Base-by-base conservation (phyloP, 1,140 invertebrate genomes). In the Dendrolimus kikuchii region DNA sequence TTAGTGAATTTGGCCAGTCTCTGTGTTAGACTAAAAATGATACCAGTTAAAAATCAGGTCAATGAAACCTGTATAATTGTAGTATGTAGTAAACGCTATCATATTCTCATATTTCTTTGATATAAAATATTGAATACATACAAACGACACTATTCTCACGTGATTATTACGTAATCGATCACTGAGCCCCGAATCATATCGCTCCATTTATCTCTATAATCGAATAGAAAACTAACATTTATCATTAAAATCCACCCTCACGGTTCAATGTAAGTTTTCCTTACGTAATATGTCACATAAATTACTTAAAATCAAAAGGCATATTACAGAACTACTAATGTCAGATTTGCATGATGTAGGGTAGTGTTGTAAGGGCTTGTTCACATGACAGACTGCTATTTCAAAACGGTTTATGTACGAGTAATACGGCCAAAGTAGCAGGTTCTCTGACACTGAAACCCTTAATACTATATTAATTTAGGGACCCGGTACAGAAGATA, bases 241-340 rank as follows among this genome's bases (percentile, higher is more conserved):
- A 74, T 74, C 69, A 74, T 44, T 44, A 42, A 41, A 39, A 36
- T 37, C 50, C 46, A n/a, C 7, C 36, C 45, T 51, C 37, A 9
- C 37, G 10, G 39, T n/a, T 39, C 53, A 48, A 57, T 52, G 39
- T 49, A 65, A 68, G 56, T 76, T 71, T 72, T 68, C 72, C 68
- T 66, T 55, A 62, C 72, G 59, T 74, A 81, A 79, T 69, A 77
- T 23, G 23, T 78, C 66, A 71, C 80, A 75, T 75, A 79, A 83
- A 83, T 83, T 84, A 77, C 77, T 81, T 81, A 77, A 83, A 83
- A 83, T 77, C 78, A 77, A 80, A 80, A 77, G 72, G 77, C 71
- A 77, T 77, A 79, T 77, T 76, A 72, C 61, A 57, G 62, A 53
- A 49, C 56, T 66, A 57, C 72, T 83, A 83, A 83, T 83, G 78